phyloP scores from a whole-genome alignment of 2,888 invertebrate species.

The Pherbina coryleti region DNA sequence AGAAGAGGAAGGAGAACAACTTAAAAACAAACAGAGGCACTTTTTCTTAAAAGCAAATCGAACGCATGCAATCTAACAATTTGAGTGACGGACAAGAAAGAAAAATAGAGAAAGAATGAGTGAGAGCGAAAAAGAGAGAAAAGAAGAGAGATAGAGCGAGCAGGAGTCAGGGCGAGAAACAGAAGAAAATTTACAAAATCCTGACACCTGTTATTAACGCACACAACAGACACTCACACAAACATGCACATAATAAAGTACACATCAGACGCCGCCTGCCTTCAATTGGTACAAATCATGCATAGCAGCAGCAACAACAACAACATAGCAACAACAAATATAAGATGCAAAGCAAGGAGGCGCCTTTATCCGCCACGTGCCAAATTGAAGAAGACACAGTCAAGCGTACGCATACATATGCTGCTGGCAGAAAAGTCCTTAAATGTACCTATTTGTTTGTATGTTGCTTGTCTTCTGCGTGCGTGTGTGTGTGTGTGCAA shows the following conservation, averaged over 20 bases:
- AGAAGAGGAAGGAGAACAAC: too few species aligned
- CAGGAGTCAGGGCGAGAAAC: too few species aligned
- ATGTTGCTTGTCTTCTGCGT: background rate
- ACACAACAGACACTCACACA: background rate
- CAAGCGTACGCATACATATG: background rate
- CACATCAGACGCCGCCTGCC: background rate
- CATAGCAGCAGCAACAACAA: background rate
- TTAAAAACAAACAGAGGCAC: too few species aligned
- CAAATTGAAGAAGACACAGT: background rate
- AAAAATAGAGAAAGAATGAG: background rate
- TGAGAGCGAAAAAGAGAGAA: too few species aligned
- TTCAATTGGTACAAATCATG: background rate
- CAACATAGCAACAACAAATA: background rate
- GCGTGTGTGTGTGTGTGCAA: background rate
- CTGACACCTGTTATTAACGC: slow-evolving; percentile 15
- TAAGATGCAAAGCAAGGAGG: slow-evolving; percentile 1
- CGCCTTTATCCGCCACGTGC: background rate
- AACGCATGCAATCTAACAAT: background rate
- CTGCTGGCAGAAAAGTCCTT: background rate
- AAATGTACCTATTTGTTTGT: background rate
- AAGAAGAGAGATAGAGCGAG: too few species aligned
- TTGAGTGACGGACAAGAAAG: background rate
- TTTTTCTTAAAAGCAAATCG: background rate
- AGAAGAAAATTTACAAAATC: background rate
- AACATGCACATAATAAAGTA: background rate